A percentile compares a stretch with the other conserved stretches of the same genome.
Evolutionary conservation across 2,888 invertebrate genomes (phyloP).

Genomic region (Macaria liturata): DNA sequence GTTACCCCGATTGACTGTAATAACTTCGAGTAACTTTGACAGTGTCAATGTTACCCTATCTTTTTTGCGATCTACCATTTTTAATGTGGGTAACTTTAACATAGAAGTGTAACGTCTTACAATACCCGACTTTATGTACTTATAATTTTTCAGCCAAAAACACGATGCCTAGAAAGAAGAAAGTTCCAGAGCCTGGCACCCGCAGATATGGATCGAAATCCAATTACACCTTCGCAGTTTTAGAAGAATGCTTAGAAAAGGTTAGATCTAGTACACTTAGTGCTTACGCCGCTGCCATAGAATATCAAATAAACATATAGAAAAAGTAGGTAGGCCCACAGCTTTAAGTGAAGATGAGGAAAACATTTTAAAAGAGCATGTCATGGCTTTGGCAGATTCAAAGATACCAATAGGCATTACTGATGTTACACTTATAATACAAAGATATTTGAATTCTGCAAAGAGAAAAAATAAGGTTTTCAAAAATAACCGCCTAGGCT

Average conservation of each 20-base stretch:
- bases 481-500: no score
- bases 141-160: conserved; percentile 9
- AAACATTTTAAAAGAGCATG: conserved; percentile 25
- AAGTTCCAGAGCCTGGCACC: conserved; percentile 17
- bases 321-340: conserved; percentile 25
- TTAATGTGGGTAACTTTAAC: conserved; percentile 6
- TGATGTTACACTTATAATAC: conserved; percentile 26
- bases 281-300: conserved; percentile 4
- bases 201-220: conserved; percentile 17
- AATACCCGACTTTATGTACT: conserved; percentile 6
- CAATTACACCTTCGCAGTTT: conserved; percentile 8
- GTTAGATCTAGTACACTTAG: conserved; percentile 18
- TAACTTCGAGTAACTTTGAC: conserved; percentile 1
- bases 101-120: conserved; percentile 5
- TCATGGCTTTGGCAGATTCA: conserved; percentile 28
- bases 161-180: conserved; percentile 12
- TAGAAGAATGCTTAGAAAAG: conserved; percentile 11
- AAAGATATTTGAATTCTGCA: conserved; percentile 22
- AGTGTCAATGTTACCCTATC: conserved; percentile 6
- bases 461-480: conserved; percentile 30
- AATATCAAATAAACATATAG: conserved; percentile 22
- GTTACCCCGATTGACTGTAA: no score
- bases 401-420: conserved; percentile 27
- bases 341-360: conserved; percentile 21
- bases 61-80: conserved; percentile 7